Conservation (phyloP, 2,113 vertebrate genomes). For the Lethenteron reissneri region DNA sequence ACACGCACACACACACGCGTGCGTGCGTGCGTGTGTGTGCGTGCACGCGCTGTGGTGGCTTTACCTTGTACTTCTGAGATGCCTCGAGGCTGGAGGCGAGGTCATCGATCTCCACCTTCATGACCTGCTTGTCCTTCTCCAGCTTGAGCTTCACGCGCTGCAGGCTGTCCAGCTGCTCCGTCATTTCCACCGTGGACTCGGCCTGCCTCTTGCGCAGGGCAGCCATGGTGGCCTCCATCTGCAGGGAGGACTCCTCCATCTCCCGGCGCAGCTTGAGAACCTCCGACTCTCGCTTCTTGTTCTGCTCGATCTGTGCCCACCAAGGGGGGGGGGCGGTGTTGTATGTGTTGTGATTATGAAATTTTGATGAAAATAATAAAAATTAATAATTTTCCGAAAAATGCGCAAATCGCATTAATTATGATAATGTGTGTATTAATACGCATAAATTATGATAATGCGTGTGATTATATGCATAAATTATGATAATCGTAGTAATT, state of each 20-base stretch:
- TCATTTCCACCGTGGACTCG: constrained; percentile 24
- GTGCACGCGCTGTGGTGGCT: not conserved
- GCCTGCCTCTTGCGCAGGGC: constrained; percentile 27
- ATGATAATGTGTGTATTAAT: too few species aligned
- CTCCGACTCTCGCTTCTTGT: constrained; percentile 37
- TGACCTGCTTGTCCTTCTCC: constrained; percentile 40
- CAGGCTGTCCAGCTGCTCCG: constrained; percentile 32
- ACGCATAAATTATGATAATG: too few species aligned
- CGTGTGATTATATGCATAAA: too few species aligned
- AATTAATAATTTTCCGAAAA: too few species aligned
- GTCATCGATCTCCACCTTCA: constrained; percentile 34
- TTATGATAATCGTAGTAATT: too few species aligned
- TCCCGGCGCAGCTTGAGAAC: constrained; percentile 31
- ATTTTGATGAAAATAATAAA: too few species aligned
- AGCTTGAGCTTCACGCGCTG: constrained; percentile 31
- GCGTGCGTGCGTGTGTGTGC: not conserved
- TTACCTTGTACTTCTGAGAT: constrained; percentile 32
- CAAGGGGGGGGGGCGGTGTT: too few species aligned
- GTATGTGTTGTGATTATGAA: too few species aligned
- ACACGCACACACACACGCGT: not conserved
- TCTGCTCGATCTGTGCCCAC: constrained; percentile 27
- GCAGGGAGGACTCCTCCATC: constrained; percentile 29
- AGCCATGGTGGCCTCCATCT: constrained; percentile 23
- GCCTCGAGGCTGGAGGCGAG: constrained; percentile 24
- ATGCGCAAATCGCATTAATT: too few species aligned